Percentiles rank a stretch among this genome's conserved stretches.
These are phyloP conservation scores for Sycophaga agraensis DNA, from an alignment of 1,140 invertebrate genomes.

Conservation along the genomic window DNA sequence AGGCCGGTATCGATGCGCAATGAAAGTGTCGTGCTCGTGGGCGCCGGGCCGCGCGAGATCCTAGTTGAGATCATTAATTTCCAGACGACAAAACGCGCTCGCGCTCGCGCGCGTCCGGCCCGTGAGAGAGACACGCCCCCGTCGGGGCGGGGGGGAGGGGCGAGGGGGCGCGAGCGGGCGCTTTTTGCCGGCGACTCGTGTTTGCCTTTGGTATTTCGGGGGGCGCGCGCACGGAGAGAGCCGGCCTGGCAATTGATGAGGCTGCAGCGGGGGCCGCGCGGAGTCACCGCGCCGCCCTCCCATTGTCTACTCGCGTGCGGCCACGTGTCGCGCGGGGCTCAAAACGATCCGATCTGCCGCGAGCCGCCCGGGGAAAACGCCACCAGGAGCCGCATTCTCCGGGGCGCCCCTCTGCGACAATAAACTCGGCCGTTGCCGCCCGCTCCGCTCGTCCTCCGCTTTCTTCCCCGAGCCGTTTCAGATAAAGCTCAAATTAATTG, in stretches of 20 bases:
- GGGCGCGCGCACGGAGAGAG: conserved; percentile 44
- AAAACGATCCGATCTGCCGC: conserved; percentile 22
- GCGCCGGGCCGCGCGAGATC: conserved; percentile 25
- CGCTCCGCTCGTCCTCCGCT: neutral
- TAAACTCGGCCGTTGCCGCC: neutral
- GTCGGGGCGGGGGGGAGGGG: conserved; percentile 35
- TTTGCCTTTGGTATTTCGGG: conserved; percentile 57
- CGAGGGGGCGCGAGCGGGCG: conserved; percentile 33
- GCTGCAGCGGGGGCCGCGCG: conserved; percentile 28
- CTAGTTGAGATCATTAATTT: conserved; percentile 53
- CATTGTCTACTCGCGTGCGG: conserved; percentile 47
- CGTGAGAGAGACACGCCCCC: conserved; percentile 57
- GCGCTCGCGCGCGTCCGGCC: conserved; percentile 36
- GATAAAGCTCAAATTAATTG: conserved; percentile 54
- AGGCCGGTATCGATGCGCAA: neutral
- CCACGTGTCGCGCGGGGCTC: conserved; percentile 46
- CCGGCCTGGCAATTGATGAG: conserved; percentile 53
- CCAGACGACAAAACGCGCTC: conserved; percentile 52
- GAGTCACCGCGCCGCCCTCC: conserved; percentile 45
- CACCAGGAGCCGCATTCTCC: conserved; percentile 11
- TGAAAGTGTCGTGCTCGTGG: conserved; percentile 5
- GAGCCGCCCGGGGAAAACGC: neutral
- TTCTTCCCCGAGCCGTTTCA: conserved; percentile 20
- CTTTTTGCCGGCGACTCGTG: conserved; percentile 51
- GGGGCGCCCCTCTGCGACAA: conserved; percentile 3